Evolutionary conservation across 1,140 invertebrate species (phyloP).

Genomic region (Danaus plexippus): DNA sequence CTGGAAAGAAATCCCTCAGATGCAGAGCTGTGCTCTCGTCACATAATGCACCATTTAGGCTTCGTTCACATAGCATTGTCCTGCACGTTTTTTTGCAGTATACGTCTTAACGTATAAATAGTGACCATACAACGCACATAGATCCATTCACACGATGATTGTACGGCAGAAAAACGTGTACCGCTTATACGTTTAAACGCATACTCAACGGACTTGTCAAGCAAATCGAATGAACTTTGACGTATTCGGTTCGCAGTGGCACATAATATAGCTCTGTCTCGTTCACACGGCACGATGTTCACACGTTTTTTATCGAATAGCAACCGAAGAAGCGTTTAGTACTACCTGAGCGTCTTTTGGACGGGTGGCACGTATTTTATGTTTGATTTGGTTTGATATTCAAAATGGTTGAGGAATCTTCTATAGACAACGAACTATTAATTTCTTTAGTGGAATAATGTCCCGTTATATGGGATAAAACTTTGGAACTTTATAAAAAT

Average conservation of each 20-base stretch:
- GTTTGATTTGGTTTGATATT: slow-evolving; percentile 17
- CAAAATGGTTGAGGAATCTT: slow-evolving; percentile 25
- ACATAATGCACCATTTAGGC: slow-evolving; percentile 16
- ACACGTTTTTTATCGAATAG: slow-evolving; percentile 30
- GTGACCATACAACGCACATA: no score
- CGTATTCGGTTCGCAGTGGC: slow-evolving; percentile 29
- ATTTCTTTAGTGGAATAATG: slow-evolving; percentile 24
- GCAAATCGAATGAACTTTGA: slow-evolving; percentile 32
- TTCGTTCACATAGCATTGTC: no score
- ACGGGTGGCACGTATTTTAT: slow-evolving; percentile 17
- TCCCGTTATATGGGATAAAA: slow-evolving; percentile 25
- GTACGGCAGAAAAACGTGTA: no score
- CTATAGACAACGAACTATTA: slow-evolving; percentile 27
- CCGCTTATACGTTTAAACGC: slow-evolving; percentile 27
- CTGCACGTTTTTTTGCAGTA: no score
- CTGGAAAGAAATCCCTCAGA: no score
- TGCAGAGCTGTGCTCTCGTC: no score
- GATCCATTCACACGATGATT: no score
- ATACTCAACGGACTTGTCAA: slow-evolving; percentile 31
- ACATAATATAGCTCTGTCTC: slow-evolving; percentile 29
- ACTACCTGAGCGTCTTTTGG: slow-evolving; percentile 19
- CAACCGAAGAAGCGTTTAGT: slow-evolving; percentile 26
- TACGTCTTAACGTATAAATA: no score
- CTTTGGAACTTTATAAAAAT: slow-evolving; percentile 27
- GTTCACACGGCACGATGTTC: slow-evolving; percentile 31